phyloP scores from a whole-genome alignment of 2,113 vertebrate species.

The Electrona antarctica region DNA sequence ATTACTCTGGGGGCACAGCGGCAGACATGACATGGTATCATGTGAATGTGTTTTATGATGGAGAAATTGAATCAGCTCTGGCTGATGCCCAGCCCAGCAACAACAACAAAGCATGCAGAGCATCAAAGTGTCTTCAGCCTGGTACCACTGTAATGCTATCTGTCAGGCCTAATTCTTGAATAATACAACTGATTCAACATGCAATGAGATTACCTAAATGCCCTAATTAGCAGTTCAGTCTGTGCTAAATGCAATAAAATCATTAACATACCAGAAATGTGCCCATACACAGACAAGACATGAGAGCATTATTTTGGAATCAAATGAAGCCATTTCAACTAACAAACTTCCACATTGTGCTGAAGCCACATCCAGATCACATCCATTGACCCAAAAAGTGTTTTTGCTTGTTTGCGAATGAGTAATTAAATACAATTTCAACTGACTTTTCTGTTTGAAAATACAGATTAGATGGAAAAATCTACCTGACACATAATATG shows the following conservation, averaged over 20 bases:
- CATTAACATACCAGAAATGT: conserved; percentile 65
- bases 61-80: conserved; percentile 34
- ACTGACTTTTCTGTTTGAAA: not conserved
- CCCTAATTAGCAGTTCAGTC: conserved; percentile 43
- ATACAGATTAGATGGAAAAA: too few relatives aligned
- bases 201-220: conserved; percentile 65
- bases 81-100: conserved; percentile 29
- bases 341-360: not conserved
- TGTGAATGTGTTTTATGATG: conserved; percentile 21
- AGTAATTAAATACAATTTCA: too few relatives aligned
- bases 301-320: conserved; percentile 37
- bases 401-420: not conserved
- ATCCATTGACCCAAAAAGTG: too few relatives aligned
- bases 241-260: conserved; percentile 64
- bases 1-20: not conserved
- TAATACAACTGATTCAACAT: conserved; percentile 61
- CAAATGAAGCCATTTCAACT: not conserved
- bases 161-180: conserved; percentile 58
- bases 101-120: conserved; percentile 29
- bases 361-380: not conserved
- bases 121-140: conserved; percentile 51
- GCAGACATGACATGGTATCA: conserved; percentile 31
- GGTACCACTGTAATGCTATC: conserved; percentile 34
- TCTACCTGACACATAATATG: too few relatives aligned
- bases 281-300: conserved; percentile 43